Evolutionary conservation across 2,888 invertebrate genomes (phyloP).

Genomic region (Abrostola tripartita): DNA sequence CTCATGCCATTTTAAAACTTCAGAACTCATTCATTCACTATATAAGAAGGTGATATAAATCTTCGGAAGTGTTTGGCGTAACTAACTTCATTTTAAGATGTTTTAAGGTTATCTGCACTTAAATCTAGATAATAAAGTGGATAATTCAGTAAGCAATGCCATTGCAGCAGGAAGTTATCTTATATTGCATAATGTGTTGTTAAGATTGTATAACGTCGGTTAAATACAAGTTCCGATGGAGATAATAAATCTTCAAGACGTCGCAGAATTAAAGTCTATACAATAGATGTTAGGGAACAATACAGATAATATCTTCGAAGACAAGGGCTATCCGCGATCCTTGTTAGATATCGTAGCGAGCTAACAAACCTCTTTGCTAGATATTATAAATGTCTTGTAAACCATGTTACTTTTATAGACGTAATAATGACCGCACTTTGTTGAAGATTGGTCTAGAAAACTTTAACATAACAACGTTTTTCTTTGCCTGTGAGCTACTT

Average conservation of each 20-base stretch:
- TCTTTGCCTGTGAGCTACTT: no score
- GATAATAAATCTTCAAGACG: constrained; percentile 30
- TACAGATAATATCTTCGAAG: constrained; percentile 37
- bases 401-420: no score
- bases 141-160: constrained; percentile 21
- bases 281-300: constrained; percentile 38
- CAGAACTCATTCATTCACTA: neutral
- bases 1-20: neutral
- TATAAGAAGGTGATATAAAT: neutral
- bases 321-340: constrained; percentile 21
- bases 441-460: no score
- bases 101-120: constrained; percentile 15
- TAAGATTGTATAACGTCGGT: constrained; percentile 39
- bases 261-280: constrained; percentile 28
- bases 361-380: constrained; percentile 8
- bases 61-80: neutral
- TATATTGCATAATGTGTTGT: constrained; percentile 31
- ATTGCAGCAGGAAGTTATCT: constrained; percentile 29
- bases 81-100: constrained; percentile 1
- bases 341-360: constrained; percentile 20
- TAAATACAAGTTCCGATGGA: constrained; percentile 42
- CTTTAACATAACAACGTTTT: no score
- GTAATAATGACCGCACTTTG: no score
- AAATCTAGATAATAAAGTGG: constrained; percentile 26
- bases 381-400: no score